Base-by-base conservation (phyloP, 2,888 invertebrate genomes). In the Biston stratarius region DNA sequence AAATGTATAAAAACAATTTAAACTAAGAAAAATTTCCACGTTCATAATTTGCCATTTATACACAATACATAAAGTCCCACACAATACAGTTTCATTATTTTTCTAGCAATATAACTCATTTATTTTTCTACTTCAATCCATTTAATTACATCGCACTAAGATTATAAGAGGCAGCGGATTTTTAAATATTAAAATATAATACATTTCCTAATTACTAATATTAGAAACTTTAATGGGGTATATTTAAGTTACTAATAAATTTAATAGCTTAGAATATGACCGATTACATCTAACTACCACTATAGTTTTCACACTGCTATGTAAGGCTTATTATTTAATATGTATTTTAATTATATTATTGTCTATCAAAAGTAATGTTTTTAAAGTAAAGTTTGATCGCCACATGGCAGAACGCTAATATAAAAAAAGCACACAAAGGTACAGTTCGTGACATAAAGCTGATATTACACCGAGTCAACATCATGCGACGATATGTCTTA, bases 141-240 rank as follows among this genome's bases (percentile, higher is more conserved):
- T 24, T 24, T 24, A 1, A 24, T 24, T 24, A 34, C 11, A 34
- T 51, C n/a, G 36, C 51, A 34, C n/a, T 51, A 51, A 8, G 24
- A 48, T 48, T 34, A 36, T 34, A 14, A 12, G 56, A 42, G 33
- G 8, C 44, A 56, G 56, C 14, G 44, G 56, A 56, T 58, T 10
- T 58, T 14, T 15, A 33, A 58, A 59, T 59, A 59, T 47, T 40
- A 49, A 38, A 53, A 53, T 38, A 53, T 38, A 38, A 38, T 38
- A 12, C 7, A 53, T 38, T 15, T 14, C 10, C 36, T 53, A 49
- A 1, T 14, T 52, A 38, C 49, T 38, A 1, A 38, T 6, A 38
- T 38, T 52, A 36, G 53, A 58, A 52, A 52, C 57, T 58, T 57
- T 58, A 58, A 38, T 64, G 64, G 64, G 64, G 64, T 58, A 64